Evolutionary conservation across 2,113 vertebrate genomes (phyloP).

Genomic region (Misgurnus mizolepis): DNA sequence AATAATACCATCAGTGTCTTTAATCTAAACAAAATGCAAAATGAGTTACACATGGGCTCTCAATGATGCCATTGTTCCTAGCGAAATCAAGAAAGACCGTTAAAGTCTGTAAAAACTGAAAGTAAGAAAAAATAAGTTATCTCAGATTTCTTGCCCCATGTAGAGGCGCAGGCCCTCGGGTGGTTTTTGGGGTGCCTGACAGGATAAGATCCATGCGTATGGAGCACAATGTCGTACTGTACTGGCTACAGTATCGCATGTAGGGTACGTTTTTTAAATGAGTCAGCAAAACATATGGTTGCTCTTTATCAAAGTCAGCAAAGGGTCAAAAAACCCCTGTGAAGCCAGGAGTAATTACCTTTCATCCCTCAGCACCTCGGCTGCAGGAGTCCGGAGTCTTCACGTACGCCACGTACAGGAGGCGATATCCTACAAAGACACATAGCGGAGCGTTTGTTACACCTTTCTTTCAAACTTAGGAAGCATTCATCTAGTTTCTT

Average conservation of each 20-base stretch:
- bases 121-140: constrained; percentile 38
- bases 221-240: constrained; percentile 46
- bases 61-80: constrained; percentile 52
- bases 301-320: constrained; percentile 54
- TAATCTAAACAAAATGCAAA: constrained; percentile 46
- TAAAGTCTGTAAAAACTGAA: background rate
- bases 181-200: constrained; percentile 41
- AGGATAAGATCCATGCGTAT: constrained; percentile 42
- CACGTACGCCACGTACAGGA: constrained; percentile 13
- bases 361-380: constrained; percentile 39
- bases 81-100: constrained; percentile 41
- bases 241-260: background rate
- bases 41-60: constrained; percentile 43
- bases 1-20: constrained; percentile 45
- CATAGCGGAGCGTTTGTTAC: constrained; percentile 9
- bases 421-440: constrained; percentile 24
- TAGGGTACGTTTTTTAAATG: constrained; percentile 19
- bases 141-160: constrained; percentile 33
- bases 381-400: constrained; percentile 19
- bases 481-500: constrained; percentile 15
- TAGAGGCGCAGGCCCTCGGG: constrained; percentile 39
- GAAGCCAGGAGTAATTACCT: constrained; percentile 37
- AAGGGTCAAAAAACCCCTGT: constrained; percentile 33
- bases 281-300: constrained; percentile 52
- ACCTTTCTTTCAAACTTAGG: constrained; percentile 18